Base-by-base conservation (phyloP, 2,888 invertebrate genomes). In the Campoplex capitator region DNA sequence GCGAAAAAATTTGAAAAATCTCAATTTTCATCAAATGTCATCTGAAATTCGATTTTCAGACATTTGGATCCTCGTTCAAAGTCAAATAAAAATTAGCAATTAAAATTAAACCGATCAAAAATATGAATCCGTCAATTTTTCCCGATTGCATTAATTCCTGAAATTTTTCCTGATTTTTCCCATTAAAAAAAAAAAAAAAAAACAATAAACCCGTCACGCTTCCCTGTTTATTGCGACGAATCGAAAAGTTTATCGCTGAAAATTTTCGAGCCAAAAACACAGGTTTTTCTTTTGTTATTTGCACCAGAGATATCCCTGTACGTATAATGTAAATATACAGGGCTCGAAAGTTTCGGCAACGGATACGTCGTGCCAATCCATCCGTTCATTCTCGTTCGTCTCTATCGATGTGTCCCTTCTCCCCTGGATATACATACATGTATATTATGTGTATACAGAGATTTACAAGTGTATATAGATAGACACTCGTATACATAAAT, bases 361-460 rank as follows among this genome's bases (percentile, higher is more conserved):
- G 32, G 32, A 32, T 23, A 58, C 38, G 28, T 58, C 54, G 42
- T 56, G 58, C 62, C 62, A 62, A 76, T 51, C 73, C 62, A 81
- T 74, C 54, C 48, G 73, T 51, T 51, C 51, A 65, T 62, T 74
- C 74, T 38, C 54, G 56, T 74, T 35, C 38, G 7, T 76, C 42
- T 48, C 28, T 48, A 76, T 76, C 45, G 45, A 65, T 18, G 74
- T 45, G 38, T 68, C 42, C 42, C 42, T 42, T 68, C 35, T 42
- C 68, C 42, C 42, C 38, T 3, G 38, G 38, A 68, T 3, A 9
- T 42, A 23, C 23, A n/a, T 32, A 68, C n/a, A 16, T 13, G 4
- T 42, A 42, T 42, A 18, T 73, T 42, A 38, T 42, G 42, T 42
- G 35, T 68, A 42, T 38, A 23, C 9, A 42, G 23, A 67, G 9